Conservation (phyloP, 2,113 vertebrate species). For the Notechis scutatus region DNA sequence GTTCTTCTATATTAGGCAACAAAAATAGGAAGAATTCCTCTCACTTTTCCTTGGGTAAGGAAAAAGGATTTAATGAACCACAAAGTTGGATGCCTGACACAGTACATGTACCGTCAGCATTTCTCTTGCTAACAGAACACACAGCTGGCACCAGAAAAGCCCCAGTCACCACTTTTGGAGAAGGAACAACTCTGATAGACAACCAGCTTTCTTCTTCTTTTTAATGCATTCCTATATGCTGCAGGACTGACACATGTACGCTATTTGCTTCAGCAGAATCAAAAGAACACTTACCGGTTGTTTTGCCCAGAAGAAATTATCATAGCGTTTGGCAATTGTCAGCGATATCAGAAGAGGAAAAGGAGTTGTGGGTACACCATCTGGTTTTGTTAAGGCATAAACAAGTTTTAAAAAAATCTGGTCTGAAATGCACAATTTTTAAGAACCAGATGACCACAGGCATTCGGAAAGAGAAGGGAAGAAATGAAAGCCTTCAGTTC, state of each 20-base stretch:
- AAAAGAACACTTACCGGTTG: constrained; percentile 27
- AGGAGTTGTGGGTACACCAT: constrained; percentile 67
- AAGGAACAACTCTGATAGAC: constrained; percentile 2
- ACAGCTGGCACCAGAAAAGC: constrained; percentile 45
- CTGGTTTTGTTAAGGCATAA: constrained; percentile 71
- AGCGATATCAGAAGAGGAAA: neutral
- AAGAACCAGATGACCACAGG: constrained; percentile 64
- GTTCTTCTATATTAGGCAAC: constrained; percentile 28
- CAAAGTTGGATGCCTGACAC: constrained; percentile 50
- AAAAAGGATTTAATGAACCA: constrained; percentile 49
- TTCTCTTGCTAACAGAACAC: constrained; percentile 52
- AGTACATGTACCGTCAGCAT: constrained; percentile 60
- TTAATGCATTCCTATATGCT: constrained; percentile 8
- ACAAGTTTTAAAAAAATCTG: constrained; percentile 69
- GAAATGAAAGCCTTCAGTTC: constrained; percentile 45
- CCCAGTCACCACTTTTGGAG: constrained; percentile 34
- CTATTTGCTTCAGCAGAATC: constrained; percentile 34
- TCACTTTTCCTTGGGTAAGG: constrained; percentile 28
- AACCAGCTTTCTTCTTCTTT: constrained; percentile 29
- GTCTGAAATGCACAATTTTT: constrained; percentile 66
- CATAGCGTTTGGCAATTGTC: constrained; percentile 26
- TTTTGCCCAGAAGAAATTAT: constrained; percentile 36
- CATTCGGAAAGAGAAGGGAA: constrained; percentile 60
- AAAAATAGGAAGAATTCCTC: neutral
- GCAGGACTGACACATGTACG: constrained; percentile 4